phyloP scores from a whole-genome alignment of 2,888 invertebrate species.

The Heliconius charithonia region DNA sequence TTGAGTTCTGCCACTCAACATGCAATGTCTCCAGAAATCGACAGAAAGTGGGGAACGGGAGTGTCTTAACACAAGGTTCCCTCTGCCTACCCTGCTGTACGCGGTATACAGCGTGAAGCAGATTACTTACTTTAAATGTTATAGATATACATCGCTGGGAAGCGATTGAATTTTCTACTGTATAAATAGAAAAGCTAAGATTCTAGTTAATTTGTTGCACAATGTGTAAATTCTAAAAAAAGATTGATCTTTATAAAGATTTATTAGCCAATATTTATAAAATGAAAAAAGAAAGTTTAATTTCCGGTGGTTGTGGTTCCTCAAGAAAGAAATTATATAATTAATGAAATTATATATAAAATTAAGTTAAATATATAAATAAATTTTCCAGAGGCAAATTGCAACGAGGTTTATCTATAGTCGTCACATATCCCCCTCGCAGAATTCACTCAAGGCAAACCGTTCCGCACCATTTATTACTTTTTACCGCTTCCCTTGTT shows the following conservation, averaged over 20 bases:
- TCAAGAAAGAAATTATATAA: neutral
- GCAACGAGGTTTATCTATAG: neutral
- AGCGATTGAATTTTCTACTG: neutral
- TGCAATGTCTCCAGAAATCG: no score
- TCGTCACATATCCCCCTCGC: neutral
- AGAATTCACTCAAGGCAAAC: constrained; percentile 23
- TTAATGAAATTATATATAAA: no score
- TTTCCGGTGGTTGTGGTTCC: neutral
- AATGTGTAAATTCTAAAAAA: neutral
- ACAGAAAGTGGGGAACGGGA: no score
- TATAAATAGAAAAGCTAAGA: neutral
- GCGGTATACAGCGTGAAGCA: no score
- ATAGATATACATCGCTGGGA: no score
- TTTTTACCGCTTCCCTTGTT: constrained; percentile 28
- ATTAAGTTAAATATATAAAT: no score
- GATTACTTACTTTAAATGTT: no score
- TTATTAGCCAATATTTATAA: neutral
- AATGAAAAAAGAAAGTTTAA: neutral
- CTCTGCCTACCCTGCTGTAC: no score
- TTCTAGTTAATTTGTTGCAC: neutral
- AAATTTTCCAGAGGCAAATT: neutral
- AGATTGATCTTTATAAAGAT: neutral
- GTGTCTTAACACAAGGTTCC: no score
- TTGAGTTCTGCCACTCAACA: no score
- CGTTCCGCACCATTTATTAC: constrained; percentile 22